phyloP scores from a whole-genome alignment of 2,888 invertebrate genomes.

The Osmoderma eremita region DNA sequence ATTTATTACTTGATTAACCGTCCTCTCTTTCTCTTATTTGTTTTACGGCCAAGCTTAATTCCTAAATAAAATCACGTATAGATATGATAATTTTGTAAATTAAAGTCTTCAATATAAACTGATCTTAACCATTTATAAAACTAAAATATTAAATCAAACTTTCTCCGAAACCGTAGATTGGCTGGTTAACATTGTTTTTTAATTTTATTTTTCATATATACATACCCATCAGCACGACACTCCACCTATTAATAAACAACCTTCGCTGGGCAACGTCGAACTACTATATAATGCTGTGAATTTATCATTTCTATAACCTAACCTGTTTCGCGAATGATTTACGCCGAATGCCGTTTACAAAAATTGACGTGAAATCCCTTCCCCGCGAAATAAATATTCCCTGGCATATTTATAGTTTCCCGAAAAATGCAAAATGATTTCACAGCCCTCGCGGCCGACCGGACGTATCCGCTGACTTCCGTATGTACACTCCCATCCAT shows the following conservation, averaged over 20 bases:
- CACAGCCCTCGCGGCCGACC: slow-evolving; percentile 22
- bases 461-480: slow-evolving; percentile 30
- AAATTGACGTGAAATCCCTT: slow-evolving; percentile 59
- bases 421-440: slow-evolving; percentile 36
- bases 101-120: not conserved
- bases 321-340: slow-evolving; percentile 55
- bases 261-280: slow-evolving; percentile 35
- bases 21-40: too few species aligned
- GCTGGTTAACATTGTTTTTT: slow-evolving; percentile 10
- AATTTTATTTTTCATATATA: too few species aligned
- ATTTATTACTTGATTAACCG: too few species aligned
- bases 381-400: slow-evolving; percentile 59
- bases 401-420: slow-evolving; percentile 61
- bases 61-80: not conserved
- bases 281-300: slow-evolving; percentile 43
- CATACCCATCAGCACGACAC: not conserved
- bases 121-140: not conserved
- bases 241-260: slow-evolving; percentile 33
- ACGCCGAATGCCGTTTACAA: slow-evolving; percentile 56
- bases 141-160: slow-evolving; percentile 11
- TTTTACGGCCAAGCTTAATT: too few species aligned
- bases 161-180: slow-evolving; percentile 13
- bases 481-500: not conserved
- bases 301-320: slow-evolving; percentile 48
- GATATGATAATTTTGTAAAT: not conserved